Evolutionary conservation across 2,797 vertebrate species (phyloP), one percentile per base, ranked within the genome.

Genomic region (Propithecus perrieri): DNA sequence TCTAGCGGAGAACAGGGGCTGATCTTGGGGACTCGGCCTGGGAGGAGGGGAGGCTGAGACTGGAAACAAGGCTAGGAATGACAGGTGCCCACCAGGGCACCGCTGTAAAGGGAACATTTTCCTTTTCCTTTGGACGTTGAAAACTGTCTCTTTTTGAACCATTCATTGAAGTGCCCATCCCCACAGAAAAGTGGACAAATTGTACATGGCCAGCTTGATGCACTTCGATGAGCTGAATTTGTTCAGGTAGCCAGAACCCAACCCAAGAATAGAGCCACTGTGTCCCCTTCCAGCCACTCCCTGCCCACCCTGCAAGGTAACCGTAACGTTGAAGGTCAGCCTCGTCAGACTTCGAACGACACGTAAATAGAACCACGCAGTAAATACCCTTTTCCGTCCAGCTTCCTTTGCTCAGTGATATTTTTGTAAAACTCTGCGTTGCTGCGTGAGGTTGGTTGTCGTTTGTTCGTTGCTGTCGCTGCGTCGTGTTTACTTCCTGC

Each of bases 271-370:
- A 2, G 5, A 48, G 53, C 28, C 1, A 11, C 15, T 1, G 14
- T 0, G 2, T 22, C 55, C 75, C 67, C 57, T 71, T 2, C 26
- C 8, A 1, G 1, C 26, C 1, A 1, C 15, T 7, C 22, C 20
- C 10, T 22, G 48, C 33, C 12, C 33, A 15, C 46, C 18, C 24
- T 50, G 22, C 4, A 9, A 63, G 46, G 48, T 18, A 4, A n/a
- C 12, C 20, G 55, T 46, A 7, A n/a, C 33, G 41, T 15, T 17
- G 1, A 18, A 57, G 26, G 4, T n/a, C 26, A 33, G 38, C 4
- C 71, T 15, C 4, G 35, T 46, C 38, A 13, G 12, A 65, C 18
- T 24, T 20, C 13, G 13, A 10, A 8, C 13, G 2, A 18, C 30
- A 38, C 1, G 10, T 1, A 76, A 33, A 15, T 5, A 33, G 30